Conservation (phyloP, 2,113 vertebrate species). For the Panthera uncia region DNA sequence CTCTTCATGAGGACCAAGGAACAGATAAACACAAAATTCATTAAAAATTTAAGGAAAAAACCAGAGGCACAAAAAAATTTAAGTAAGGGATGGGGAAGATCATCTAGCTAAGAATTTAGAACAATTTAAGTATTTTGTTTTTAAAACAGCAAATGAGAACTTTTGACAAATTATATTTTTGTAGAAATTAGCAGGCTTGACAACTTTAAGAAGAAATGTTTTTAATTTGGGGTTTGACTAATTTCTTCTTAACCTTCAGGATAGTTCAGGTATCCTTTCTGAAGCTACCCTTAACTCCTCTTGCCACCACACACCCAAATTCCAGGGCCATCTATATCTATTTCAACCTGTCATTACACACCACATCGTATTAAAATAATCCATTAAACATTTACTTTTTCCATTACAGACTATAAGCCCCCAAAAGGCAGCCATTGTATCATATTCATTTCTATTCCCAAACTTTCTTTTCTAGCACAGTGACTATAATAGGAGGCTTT, state of each 20-base stretch:
- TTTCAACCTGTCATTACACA: background rate
- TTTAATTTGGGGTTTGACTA: background rate
- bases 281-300: background rate
- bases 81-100: background rate
- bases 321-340: background rate
- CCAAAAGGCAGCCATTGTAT: background rate
- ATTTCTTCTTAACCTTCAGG: background rate
- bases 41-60: slow-evolving; percentile 17
- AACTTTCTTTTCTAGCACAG: background rate
- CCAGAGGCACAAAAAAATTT: background rate
- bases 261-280: background rate
- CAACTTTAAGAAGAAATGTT: background rate
- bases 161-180: background rate
- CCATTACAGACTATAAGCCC: background rate
- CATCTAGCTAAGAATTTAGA: background rate
- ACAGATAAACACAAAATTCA: slow-evolving; percentile 10
- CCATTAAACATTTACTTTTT: background rate
- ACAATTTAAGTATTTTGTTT: background rate
- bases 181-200: background rate
- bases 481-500: background rate
- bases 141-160: slow-evolving; percentile 9
- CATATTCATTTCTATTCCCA: background rate
- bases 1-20: background rate
- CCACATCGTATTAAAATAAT: background rate
- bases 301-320: background rate